Evolutionary conservation across 2,888 invertebrate species (phyloP).

Genomic region (Minunthozetes semirufus): DNA sequence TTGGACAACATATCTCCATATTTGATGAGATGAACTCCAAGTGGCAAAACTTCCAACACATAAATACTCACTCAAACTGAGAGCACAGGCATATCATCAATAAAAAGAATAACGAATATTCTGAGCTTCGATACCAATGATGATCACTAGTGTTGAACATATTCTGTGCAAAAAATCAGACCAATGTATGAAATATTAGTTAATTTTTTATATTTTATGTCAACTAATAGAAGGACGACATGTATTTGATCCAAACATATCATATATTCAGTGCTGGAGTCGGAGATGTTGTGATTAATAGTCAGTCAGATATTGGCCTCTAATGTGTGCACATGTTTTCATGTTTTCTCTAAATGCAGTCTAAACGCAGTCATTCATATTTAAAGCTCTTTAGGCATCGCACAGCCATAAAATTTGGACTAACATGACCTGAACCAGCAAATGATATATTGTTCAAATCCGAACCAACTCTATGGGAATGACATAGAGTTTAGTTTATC

Average conservation of each 20-base stretch:
- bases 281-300: slow-evolving; percentile 10
- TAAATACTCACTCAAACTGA: neutral
- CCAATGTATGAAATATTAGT: neutral
- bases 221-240: neutral
- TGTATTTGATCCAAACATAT: neutral
- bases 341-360: neutral
- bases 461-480: too few species aligned
- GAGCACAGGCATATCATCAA: neutral
- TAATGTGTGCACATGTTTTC: slow-evolving; percentile 7
- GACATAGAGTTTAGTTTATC: too few species aligned
- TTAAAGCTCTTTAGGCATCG: neutral
- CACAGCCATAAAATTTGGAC: neutral
- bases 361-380: slow-evolving; percentile 2
- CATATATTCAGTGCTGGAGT: neutral
- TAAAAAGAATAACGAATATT: neutral
- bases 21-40: neutral
- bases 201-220: neutral
- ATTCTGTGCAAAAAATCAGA: neutral
- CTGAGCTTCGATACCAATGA: neutral
- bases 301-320: neutral
- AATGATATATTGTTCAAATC: too few species aligned
- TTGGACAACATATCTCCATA: slow-evolving; percentile 10
- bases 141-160: neutral
- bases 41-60: slow-evolving; percentile 7
- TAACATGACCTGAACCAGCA: neutral